phyloP scores from a whole-genome alignment of 37 sponge, comb jelly and placozoan genomes.

The Crambe crambe region DNA sequence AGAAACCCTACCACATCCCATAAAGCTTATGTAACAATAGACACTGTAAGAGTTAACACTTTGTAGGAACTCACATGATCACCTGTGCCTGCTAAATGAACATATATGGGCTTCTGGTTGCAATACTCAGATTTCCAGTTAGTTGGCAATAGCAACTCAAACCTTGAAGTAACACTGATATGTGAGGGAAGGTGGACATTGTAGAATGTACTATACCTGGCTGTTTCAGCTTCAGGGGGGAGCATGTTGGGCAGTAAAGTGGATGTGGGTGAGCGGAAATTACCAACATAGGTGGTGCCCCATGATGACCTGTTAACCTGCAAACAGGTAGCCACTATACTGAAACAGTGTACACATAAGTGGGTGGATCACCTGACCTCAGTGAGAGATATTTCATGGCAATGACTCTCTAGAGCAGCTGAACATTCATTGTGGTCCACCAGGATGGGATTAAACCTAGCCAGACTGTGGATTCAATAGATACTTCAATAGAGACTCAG shows the following conservation, averaged over 20 bases:
- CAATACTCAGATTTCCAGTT: conserved; percentile 27
- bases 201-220: conserved; percentile 7
- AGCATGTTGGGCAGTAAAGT: conserved; percentile 61
- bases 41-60: not conserved
- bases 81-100: conserved; percentile 91
- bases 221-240: conserved; percentile 17
- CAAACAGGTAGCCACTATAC: too few relatives aligned
- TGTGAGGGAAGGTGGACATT: not conserved
- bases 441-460: conserved; percentile 1
- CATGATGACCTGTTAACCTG: not conserved
- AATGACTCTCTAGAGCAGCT: not conserved
- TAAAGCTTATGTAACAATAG: not conserved
- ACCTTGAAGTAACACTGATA: conserved; percentile 38
- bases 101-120: conserved; percentile 57
- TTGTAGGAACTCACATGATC: conserved; percentile 72
- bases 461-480: not conserved
- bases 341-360: too few relatives aligned
- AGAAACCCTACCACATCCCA: conserved; percentile 50
- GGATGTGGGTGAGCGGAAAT: conserved; percentile 71
- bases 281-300: conserved; percentile 29
- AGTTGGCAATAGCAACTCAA: conserved; percentile 76
- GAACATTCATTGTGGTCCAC: conserved; percentile 10
- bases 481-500: too few relatives aligned
- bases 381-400: conserved; percentile 1
- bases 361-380: conserved; percentile 7